Conservation (phyloP, 1,140 invertebrate species). For the Ruditapes philippinarum region DNA sequence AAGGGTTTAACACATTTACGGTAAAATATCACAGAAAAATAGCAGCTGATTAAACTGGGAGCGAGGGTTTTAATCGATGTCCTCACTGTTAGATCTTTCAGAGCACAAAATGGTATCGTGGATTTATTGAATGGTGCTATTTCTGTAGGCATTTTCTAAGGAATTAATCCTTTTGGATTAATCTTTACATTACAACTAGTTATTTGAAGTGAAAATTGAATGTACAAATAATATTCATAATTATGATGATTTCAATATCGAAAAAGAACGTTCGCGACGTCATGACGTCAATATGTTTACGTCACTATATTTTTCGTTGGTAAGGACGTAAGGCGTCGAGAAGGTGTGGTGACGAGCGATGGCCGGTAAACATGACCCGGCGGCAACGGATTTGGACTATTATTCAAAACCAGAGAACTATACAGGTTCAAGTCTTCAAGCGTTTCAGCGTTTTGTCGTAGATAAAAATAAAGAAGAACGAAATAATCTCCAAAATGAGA, state of each 20-base stretch:
- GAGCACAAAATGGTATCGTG: too few species aligned
- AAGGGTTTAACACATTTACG: background rate
- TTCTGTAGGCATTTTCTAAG: background rate
- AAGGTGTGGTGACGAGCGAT: background rate
- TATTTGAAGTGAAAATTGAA: too few species aligned
- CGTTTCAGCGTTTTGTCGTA: conserved; percentile 71
- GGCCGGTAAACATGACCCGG: conserved; percentile 64
- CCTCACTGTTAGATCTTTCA: too few species aligned
- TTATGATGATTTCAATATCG: background rate
- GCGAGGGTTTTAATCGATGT: too few species aligned
- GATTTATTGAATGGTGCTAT: background rate
- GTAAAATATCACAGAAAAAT: background rate
- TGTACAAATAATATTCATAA: too few species aligned
- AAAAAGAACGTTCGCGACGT: background rate
- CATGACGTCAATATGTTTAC: background rate
- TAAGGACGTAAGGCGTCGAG: background rate
- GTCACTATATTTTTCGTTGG: background rate
- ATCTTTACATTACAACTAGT: background rate
- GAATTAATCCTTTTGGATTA: background rate
- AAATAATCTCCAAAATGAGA: conserved; percentile 45
- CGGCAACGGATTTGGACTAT: conserved; percentile 80
- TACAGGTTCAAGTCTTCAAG: conserved; percentile 78
- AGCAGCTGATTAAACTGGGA: background rate
- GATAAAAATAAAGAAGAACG: conserved; percentile 76
- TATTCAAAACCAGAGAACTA: conserved; percentile 83